Evolutionary conservation across 2,797 vertebrate species (phyloP).

Genomic region (Poecilia picta): DNA sequence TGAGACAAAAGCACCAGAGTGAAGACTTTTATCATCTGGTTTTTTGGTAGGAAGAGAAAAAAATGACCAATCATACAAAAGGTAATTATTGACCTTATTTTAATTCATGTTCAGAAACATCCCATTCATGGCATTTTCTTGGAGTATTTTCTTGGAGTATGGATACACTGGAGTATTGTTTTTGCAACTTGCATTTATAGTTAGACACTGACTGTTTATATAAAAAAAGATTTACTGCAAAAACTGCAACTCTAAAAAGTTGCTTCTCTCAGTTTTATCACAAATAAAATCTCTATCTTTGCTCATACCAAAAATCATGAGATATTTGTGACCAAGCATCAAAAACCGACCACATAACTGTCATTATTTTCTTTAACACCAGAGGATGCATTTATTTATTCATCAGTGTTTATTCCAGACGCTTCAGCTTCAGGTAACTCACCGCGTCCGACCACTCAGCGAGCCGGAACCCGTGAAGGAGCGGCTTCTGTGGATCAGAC

Average conservation of each 20-base stretch:
- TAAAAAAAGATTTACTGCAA: neutral
- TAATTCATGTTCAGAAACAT: too few relatives aligned
- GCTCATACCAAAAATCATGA: neutral
- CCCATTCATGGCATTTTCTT: too few relatives aligned
- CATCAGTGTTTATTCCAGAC: neutral
- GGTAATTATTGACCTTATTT: too few relatives aligned
- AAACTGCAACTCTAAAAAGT: neutral
- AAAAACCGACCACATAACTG: neutral
- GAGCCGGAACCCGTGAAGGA: slow-evolving; percentile 93
- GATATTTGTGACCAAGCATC: neutral
- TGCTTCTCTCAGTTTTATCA: neutral
- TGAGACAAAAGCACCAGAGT: too few relatives aligned
- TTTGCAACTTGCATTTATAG: too few relatives aligned
- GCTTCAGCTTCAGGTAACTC: slow-evolving; percentile 33
- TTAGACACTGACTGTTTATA: too few relatives aligned
- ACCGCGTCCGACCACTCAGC: slow-evolving; percentile 83
- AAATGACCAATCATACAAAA: too few relatives aligned
- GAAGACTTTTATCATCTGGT: too few relatives aligned
- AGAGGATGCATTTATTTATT: neutral
- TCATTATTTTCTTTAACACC: neutral
- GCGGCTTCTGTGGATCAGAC: slow-evolving; percentile 86
- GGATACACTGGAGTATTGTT: too few relatives aligned
- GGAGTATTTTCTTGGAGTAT: too few relatives aligned
- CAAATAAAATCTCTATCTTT: neutral
- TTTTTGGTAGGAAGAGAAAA: too few relatives aligned